Percentiles rank a stretch among this genome's conserved stretches.
Evolutionary conservation across 2,797 vertebrate species (phyloP).

Genomic region (Sebastiscus tertius): DNA sequence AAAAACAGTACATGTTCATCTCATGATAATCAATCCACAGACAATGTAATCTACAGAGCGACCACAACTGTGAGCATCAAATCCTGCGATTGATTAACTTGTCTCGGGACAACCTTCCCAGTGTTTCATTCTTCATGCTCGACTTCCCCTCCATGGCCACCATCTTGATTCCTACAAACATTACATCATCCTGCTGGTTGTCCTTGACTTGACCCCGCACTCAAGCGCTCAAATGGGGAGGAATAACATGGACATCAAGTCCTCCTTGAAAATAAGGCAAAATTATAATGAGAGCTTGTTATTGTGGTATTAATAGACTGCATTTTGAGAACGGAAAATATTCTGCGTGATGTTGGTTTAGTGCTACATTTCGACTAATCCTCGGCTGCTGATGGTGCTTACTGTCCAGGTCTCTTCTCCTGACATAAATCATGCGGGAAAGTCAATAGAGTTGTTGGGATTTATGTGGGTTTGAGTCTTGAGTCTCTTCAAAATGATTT

Average conservation of each 20-base stretch:
- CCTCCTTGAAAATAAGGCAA: conserved; percentile 39
- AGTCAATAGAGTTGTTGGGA: conserved; percentile 78
- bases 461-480: conserved; percentile 72
- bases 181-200: conserved; percentile 70
- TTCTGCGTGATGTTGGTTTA: conserved; percentile 43
- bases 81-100: conserved; percentile 61
- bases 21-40: conserved; percentile 57
- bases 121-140: conserved; percentile 64
- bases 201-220: conserved; percentile 76
- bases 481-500: conserved; percentile 71
- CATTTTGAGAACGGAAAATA: conserved; percentile 39
- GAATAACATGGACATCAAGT: conserved; percentile 38
- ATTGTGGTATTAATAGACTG: conserved; percentile 34
- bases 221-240: conserved; percentile 37
- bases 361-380: conserved; percentile 48
- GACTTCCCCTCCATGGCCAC: conserved; percentile 63
- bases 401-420: conserved; percentile 51
- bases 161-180: conserved; percentile 73
- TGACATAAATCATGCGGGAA: conserved; percentile 69
- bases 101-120: conserved; percentile 47
- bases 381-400: conserved; percentile 49
- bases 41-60: conserved; percentile 42
- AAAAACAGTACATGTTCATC: conserved; percentile 15
- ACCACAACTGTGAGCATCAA: conserved; percentile 30
- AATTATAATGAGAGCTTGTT: conserved; percentile 27